Evolutionary conservation across 1,140 invertebrate genomes (phyloP), one percentile per base, ranked within the genome.

Genomic region (Nasonia giraulti): DNA sequence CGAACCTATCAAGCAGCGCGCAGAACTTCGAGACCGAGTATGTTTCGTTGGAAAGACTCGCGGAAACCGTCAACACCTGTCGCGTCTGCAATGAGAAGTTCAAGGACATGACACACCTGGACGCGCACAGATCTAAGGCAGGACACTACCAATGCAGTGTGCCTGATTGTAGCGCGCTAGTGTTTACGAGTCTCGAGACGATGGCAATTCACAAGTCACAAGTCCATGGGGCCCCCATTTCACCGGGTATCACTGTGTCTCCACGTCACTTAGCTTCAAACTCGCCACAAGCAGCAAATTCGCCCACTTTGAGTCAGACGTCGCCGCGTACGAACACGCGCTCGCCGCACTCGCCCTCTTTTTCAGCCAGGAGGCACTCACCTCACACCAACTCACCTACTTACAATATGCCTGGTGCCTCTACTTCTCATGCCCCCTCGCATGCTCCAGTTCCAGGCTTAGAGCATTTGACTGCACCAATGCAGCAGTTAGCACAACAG

Each of bases 401-500:
- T 1, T 91, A 88, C 20, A 87, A 88, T 55, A 40, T 87, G 3
- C 62, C 85, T 20, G 47, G 78, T 11, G 40, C 82, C 1, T 89
- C 91, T 37, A 87, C 90, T 31, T 88, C 90, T 77, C 89, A 91
- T 62, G 88, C 91, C 0, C 92, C 92, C 0, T 90, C 92, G 14
- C 93, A 91, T 86, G 17, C 55, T 6, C 17, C 14, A 1, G 17
- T 62, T 62, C 55, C 55, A 62, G 55, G 55, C 6, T 90, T 93
- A 23, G 92, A 93, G 20, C 92, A 93, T 82, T 83, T 93, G 62
- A 91, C 93, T n/a, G 92, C 91, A n/a, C 93, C 92, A 0, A 92
- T 94, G 5, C 93, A 94, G 81, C 93, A 94, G 83, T 85, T 93
- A n/a, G 93, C 92, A 2, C 93, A 94, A 82, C 93, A 94, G 86